Evolutionary conservation across 2,113 vertebrate species (phyloP).

Genomic region (Nannobrachium achirus): DNA sequence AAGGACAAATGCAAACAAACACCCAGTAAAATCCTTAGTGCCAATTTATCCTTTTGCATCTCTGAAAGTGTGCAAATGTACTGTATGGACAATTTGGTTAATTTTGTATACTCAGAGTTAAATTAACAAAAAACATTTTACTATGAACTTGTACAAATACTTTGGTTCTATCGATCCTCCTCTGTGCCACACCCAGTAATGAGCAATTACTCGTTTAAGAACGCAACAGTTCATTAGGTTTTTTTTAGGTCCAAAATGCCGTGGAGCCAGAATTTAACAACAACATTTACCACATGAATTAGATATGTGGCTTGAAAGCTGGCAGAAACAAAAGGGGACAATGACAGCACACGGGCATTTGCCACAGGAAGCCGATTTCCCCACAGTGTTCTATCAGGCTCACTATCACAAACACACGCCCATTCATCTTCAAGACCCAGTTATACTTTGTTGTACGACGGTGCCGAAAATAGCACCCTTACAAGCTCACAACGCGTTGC

Average conservation of each 20-base stretch:
- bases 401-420: constrained; percentile 40
- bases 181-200: background rate
- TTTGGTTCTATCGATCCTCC: background rate
- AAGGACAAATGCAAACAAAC: no score
- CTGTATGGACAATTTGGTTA: no score
- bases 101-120: no score
- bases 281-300: constrained; percentile 44
- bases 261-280: constrained; percentile 17
- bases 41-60: no score
- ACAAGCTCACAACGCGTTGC: no score
- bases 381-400: constrained; percentile 42
- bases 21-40: no score
- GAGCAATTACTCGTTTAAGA: background rate
- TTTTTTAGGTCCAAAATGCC: constrained; percentile 12
- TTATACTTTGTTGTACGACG: no score
- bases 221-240: constrained; percentile 4
- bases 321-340: constrained; percentile 58
- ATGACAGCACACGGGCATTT: constrained; percentile 29
- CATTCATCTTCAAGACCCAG: constrained; percentile 53
- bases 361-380: constrained; percentile 51
- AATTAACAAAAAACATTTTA: no score
- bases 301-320: constrained; percentile 44
- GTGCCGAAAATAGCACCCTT: no score
- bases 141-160: no score
- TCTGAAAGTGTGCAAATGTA: no score